These are phyloP conservation scores for Platysteira castanea DNA, from an alignment of 2,113 vertebrate species.

Conservation along the genomic window DNA sequence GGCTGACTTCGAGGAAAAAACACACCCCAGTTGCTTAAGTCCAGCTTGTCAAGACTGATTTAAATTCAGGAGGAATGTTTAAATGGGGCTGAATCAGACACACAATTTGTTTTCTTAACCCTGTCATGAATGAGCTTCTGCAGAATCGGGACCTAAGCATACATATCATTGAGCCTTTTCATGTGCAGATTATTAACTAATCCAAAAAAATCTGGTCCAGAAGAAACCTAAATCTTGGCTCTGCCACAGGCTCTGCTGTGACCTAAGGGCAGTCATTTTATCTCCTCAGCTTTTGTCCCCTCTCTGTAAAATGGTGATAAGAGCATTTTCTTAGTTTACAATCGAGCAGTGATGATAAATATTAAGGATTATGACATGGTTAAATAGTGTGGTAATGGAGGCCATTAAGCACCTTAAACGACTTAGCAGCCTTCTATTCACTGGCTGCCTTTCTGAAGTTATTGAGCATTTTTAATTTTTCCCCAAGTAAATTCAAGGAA, in stretches of 20 bases:
- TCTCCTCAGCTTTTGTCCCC: background rate
- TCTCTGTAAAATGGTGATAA: slow-evolving; percentile 39
- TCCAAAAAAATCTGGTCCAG: background rate
- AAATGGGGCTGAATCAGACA: background rate
- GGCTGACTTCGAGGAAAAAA: background rate
- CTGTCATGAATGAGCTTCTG: background rate
- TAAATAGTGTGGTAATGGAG: background rate
- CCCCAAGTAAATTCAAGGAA: background rate
- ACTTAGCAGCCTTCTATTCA: background rate
- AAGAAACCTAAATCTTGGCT: background rate
- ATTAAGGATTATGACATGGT: background rate
- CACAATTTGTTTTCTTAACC: background rate
- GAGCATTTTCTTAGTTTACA: slow-evolving; percentile 8
- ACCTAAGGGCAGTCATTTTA: background rate
- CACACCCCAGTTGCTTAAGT: background rate
- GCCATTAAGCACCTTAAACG: background rate
- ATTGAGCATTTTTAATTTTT: background rate
- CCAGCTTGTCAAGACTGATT: background rate
- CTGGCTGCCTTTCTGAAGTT: background rate
- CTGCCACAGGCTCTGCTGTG: background rate
- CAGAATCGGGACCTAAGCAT: background rate
- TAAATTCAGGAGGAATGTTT: background rate
- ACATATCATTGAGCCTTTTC: background rate
- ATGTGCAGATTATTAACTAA: background rate
- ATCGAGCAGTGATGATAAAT: background rate